These are phyloP conservation scores for Pogonognathellus flavescens DNA, from an alignment of 1,140 invertebrate genomes.

Conservation along the genomic window DNA sequence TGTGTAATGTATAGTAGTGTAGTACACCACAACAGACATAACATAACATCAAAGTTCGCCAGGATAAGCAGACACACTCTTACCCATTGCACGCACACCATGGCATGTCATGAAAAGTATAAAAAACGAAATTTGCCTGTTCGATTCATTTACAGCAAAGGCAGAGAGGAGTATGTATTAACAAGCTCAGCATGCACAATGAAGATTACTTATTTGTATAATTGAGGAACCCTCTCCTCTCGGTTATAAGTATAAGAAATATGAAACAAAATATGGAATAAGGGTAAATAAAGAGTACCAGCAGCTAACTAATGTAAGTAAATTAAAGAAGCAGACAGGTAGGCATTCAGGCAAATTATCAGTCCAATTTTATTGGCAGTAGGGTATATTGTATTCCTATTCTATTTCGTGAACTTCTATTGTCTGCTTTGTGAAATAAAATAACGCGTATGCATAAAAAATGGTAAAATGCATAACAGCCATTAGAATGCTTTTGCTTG, in stretches of 20 bases:
- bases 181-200: neutral
- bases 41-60: neutral
- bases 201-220: too few species aligned
- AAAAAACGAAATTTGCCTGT: slow-evolving; percentile 39
- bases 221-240: neutral
- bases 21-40: neutral
- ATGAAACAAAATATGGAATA: neutral
- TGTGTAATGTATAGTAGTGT: too few species aligned
- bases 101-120: slow-evolving; percentile 39
- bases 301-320: slow-evolving; percentile 40
- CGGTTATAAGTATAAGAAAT: neutral
- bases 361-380: slow-evolving; percentile 42
- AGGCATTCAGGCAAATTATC: slow-evolving; percentile 36
- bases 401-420: slow-evolving; percentile 12
- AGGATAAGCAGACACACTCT: slow-evolving; percentile 38
- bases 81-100: slow-evolving; percentile 30
- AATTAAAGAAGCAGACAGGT: slow-evolving; percentile 42
- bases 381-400: neutral
- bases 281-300: neutral
- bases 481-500: slow-evolving; percentile 23
- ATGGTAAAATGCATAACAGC: slow-evolving; percentile 34
- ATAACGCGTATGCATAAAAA: slow-evolving; percentile 5
- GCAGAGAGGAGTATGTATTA: neutral
- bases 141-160: slow-evolving; percentile 38
- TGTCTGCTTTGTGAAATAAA: slow-evolving; percentile 34